phyloP scores from a whole-genome alignment of 2,113 vertebrate species.

The Tachysurus vachellii region DNA sequence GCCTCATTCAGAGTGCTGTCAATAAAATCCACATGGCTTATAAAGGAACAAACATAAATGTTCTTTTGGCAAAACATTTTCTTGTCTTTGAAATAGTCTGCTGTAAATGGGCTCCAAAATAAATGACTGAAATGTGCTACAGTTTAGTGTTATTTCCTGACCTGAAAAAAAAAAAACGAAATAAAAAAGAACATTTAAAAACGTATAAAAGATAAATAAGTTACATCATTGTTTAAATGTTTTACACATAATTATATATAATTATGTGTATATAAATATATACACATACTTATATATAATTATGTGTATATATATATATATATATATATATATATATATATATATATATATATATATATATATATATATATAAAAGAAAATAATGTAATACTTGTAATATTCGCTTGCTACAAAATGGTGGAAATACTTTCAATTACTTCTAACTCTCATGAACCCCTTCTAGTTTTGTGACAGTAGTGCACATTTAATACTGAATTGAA shows the following conservation, averaged over 20 bases:
- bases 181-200: not conserved
- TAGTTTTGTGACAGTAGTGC: not conserved
- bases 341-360: not conserved
- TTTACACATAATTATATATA: not conserved
- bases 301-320: not conserved
- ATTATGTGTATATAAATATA: not conserved
- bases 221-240: not conserved
- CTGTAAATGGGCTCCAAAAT: constrained; percentile 7
- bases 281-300: no score
- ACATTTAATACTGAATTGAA: not conserved
- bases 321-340: not conserved
- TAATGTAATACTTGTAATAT: not conserved
- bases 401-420: not conserved
- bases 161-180: not conserved
- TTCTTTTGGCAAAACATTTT: constrained; percentile 18
- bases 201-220: not conserved
- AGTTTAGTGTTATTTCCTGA: not conserved
- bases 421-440: not conserved
- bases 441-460: not conserved
- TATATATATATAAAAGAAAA: not conserved
- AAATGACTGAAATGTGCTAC: not conserved
- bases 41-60: constrained; percentile 63
- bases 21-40: constrained; percentile 71
- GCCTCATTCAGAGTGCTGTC: constrained; percentile 73
- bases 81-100: constrained; percentile 24